Conservation (phyloP, 2,888 invertebrate genomes). For the Pandemis cinnamomeana region DNA sequence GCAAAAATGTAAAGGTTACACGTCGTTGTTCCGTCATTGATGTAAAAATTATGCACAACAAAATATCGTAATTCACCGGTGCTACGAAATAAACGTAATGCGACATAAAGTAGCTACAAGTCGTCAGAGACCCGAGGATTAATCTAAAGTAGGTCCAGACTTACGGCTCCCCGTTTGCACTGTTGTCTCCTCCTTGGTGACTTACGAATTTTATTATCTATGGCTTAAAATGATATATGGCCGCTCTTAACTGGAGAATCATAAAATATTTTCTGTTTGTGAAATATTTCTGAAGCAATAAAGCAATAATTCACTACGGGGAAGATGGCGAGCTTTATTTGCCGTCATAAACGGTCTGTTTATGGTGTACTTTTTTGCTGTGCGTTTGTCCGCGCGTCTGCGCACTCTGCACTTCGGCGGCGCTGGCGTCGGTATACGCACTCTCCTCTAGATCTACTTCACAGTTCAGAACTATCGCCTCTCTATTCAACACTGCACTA, state of each 20-base stretch:
- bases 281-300: constrained; percentile 85
- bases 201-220: constrained; percentile 84
- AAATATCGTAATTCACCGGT: neutral
- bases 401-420: constrained; percentile 35
- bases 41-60: neutral
- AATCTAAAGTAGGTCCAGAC: constrained; percentile 45
- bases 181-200: constrained; percentile 77
- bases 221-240: constrained; percentile 84
- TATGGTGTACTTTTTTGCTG: constrained; percentile 81
- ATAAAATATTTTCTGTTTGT: constrained; percentile 85
- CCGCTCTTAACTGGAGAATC: constrained; percentile 83
- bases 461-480: neutral
- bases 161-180: constrained; percentile 57
- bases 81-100: constrained; percentile 26
- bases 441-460: neutral
- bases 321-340: constrained; percentile 83
- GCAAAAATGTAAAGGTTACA: neutral
- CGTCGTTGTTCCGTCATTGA: neutral
- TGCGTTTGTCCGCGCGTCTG: constrained; percentile 52
- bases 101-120: constrained; percentile 36
- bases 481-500: neutral
- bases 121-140: constrained; percentile 22
- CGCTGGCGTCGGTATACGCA: neutral
- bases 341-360: constrained; percentile 82
- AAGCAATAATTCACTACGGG: constrained; percentile 85